Conservation (phyloP, 2,113 vertebrate genomes). For the Lasiurus cinereus region DNA sequence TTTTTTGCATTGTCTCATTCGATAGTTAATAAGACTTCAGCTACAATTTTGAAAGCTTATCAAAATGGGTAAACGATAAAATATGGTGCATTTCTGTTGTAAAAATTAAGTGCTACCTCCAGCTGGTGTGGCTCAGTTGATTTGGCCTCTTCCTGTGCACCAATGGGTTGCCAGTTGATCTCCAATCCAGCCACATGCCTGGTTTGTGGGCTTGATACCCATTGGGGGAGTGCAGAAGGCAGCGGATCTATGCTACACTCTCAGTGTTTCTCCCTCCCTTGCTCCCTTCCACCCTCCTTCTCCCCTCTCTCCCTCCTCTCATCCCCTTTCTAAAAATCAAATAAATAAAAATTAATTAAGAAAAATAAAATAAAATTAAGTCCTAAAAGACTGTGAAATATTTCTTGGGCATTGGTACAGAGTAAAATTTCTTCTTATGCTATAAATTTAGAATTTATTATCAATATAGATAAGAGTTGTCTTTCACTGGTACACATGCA, state of each 20-base stretch:
- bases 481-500: not conserved
- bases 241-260: not conserved
- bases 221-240: no score
- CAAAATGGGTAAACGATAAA: slow-evolving; percentile 31
- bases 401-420: slow-evolving; percentile 27
- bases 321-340: no score
- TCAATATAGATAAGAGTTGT: not conserved
- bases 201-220: no score
- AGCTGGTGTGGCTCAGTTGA: no score
- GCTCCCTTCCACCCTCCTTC: no score
- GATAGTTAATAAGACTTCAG: slow-evolving; percentile 1
- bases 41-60: slow-evolving; percentile 30
- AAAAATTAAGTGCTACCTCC: not conserved
- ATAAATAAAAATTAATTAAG: no score
- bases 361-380: not conserved
- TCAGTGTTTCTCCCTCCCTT: no score
- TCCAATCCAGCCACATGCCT: no score
- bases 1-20: not conserved
- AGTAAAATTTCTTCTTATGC: slow-evolving; percentile 17
- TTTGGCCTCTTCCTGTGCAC: no score
- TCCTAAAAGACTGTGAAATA: not conserved
- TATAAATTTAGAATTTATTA: not conserved
- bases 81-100: not conserved
- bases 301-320: no score
- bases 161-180: not conserved